Conservation (phyloP, 23 tunicate genomes). For the Ascidia mentula region DNA sequence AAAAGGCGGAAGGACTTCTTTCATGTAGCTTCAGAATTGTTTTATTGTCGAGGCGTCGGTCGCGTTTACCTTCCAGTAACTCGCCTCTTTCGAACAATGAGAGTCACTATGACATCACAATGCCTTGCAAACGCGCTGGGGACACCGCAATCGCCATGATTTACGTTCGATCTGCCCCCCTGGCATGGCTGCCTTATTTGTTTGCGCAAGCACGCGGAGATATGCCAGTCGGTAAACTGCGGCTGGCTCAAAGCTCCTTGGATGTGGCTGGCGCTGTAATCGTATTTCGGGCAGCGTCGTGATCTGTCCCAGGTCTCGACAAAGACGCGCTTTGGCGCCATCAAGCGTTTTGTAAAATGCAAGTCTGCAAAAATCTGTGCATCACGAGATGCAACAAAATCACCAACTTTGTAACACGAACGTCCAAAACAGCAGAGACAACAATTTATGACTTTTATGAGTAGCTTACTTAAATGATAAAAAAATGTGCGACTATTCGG, state of each 20-base stretch:
- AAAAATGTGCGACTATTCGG: no score
- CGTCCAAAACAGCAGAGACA: no score
- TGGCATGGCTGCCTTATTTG: not conserved
- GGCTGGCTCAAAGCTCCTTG: not conserved
- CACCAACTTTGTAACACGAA: no score
- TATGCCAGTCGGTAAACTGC: slow-evolving; percentile 1
- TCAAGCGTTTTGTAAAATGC: no score
- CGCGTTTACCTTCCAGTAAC: not conserved
- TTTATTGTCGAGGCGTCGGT: slow-evolving; percentile 4
- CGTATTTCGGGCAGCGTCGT: not conserved
- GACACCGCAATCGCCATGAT: slow-evolving; percentile 1
- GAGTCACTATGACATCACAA: not conserved
- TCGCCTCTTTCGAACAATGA: not conserved
- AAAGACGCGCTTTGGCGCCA: not conserved
- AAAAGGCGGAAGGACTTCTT: not conserved
- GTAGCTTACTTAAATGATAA: no score
- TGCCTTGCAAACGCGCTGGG: slow-evolving; percentile 3
- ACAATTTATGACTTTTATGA: no score
- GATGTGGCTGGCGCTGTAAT: slow-evolving; percentile 3
- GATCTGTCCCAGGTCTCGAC: not conserved
- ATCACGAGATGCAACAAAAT: no score
- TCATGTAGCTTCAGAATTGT: not conserved
- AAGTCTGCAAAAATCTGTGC: no score
- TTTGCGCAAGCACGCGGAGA: slow-evolving; percentile 5
- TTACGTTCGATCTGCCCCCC: not conserved